Conservation (phyloP, 2,888 invertebrate species). For the Idaea dimidiata region DNA sequence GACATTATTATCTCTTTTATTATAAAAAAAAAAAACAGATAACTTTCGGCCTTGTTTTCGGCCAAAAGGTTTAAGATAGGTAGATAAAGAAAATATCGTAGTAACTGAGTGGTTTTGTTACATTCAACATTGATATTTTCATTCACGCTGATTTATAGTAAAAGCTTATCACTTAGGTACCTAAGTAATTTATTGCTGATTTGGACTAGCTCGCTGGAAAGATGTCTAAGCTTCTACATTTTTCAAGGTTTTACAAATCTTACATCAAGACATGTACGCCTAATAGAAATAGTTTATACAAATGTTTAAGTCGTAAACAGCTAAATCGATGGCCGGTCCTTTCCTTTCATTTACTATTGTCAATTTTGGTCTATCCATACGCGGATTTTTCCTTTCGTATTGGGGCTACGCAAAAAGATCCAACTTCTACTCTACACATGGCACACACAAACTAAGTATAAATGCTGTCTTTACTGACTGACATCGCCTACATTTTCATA, state of each 20-base stretch:
- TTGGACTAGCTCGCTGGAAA: not conserved
- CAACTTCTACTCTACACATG: too few relatives aligned
- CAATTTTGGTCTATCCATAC: not conserved
- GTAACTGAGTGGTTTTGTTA: too few relatives aligned
- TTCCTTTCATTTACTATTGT: not conserved
- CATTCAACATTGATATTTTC: too few relatives aligned
- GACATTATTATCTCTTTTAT: too few relatives aligned
- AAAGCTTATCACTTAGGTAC: not conserved
- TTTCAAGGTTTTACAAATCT: not conserved
- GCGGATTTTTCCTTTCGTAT: not conserved
- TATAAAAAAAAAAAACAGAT: too few relatives aligned
- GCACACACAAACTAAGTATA: too few relatives aligned
- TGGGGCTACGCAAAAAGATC: not conserved
- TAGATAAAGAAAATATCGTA: too few relatives aligned
- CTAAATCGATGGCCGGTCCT: not conserved
- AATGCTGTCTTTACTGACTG: too few relatives aligned
- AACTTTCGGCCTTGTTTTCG: conserved; percentile 11
- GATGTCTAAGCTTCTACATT: not conserved
- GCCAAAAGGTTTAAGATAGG: too few relatives aligned
- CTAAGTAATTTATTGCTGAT: not conserved
- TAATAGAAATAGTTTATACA: not conserved
- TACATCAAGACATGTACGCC: not conserved
- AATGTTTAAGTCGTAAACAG: not conserved
- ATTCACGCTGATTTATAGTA: not conserved
- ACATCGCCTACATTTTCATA: too few relatives aligned